Evolutionary conservation across 2,888 invertebrate species (phyloP), one percentile per base, ranked within the genome.

Genomic region (Cybosia mesomella): DNA sequence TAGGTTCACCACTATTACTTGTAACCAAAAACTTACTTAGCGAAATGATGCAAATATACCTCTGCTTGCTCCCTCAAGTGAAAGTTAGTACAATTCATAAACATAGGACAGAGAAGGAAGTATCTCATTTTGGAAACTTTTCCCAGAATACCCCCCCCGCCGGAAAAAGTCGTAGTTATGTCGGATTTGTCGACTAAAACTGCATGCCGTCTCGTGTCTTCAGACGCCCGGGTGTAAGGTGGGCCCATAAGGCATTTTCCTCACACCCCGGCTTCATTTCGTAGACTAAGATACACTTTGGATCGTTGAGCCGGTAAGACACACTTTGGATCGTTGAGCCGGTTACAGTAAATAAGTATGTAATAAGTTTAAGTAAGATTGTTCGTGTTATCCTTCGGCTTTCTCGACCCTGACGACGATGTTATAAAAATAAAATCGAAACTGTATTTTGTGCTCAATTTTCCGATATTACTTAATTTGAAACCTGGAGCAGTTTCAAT

Each of bases 301-400:
- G n/a, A n/a, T n/a, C n/a, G n/a, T n/a, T n/a, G n/a, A n/a, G n/a
- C n/a, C n/a, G n/a, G n/a, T n/a, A n/a, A n/a, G 49, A n/a, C n/a
- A n/a, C 49, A n/a, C 49, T 49, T 49, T 49, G 49, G 49, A 18
- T n/a, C 49, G 49, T 2, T 49, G 49, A 49, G n/a, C 49, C 49
- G n/a, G 49, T 49, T n/a, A 49, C 8, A 49, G 49, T 49, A 49
- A 49, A 49, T 49, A 49, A 49, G 49, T 49, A n/a, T 2, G 8
- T 49, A 49, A 49, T 49, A 49, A 49, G 49, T 49, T 49, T 49
- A 49, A 49, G 49, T 49, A 49, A 49, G 0, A 49, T 5, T 18
- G n/a, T 49, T n/a, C 49, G 49, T 49, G 49, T 49, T 49, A 49
- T 49, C 49, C 49, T 49, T 9, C 49, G n/a, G 49, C 49, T 49